A percentile compares a stretch with the other conserved stretches of the same genome.
phyloP scores from a whole-genome alignment of 1,140 invertebrate genomes.

The Ridgeia piscesae region DNA sequence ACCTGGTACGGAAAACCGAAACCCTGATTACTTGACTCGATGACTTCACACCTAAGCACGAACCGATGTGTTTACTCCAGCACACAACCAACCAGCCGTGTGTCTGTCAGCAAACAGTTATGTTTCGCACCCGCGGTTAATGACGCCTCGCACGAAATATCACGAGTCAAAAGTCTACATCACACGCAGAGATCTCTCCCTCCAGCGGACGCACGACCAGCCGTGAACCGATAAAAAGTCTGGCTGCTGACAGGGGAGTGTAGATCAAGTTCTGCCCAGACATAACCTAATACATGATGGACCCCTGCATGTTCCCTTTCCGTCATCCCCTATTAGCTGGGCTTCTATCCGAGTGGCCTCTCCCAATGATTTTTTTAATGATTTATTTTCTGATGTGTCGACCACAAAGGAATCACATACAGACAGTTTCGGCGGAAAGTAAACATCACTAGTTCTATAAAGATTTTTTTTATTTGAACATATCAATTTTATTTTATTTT shows the following conservation, averaged over 20 bases:
- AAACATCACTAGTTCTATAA: background rate
- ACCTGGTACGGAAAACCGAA: background rate
- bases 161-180: background rate
- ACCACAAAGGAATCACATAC: background rate
- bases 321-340: background rate
- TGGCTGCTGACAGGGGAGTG: background rate
- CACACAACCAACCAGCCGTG: background rate
- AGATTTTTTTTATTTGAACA: background rate
- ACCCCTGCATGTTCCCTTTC: background rate
- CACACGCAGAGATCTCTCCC: background rate
- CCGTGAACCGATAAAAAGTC: background rate
- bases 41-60: background rate
- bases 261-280: background rate
- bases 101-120: background rate
- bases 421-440: background rate
- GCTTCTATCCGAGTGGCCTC: background rate
- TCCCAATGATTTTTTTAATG: background rate
- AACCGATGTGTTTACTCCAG: background rate
- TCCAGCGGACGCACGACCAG: background rate
- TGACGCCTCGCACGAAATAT: background rate
- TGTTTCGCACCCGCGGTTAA: background rate
- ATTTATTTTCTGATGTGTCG: background rate
- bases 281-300: background rate
- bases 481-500: background rate
- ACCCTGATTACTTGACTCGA: background rate